Base-by-base conservation (phyloP, 2,113 vertebrate genomes). In the Xerus inauris region DNA sequence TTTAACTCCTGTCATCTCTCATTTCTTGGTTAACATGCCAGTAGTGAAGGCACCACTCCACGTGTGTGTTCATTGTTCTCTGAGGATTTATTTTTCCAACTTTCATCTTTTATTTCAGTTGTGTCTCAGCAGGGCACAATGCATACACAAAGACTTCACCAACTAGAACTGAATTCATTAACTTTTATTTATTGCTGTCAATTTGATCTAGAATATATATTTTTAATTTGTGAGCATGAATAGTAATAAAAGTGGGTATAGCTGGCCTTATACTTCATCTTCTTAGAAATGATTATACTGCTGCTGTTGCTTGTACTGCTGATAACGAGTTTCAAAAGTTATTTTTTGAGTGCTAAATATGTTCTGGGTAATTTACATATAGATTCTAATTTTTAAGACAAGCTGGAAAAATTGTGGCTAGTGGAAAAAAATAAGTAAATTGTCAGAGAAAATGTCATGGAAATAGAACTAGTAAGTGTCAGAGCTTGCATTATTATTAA, bases 391-490 rank as follows among this genome's bases (percentile, higher is more conserved):
- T 93, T 93, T 89, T 87, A 80, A 94, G 67, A 47, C 24, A 84
- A 85, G 45, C 45, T 62, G 22, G 14, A 14, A 62, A 97, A 89
- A 45, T 76, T 62, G 26, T 83, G 13, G 35, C 14, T 94, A 72
- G 64, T 87, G 28, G 28, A 92, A 19, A 82, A 82, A 94, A 93
- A 91, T 59, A 95, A 87, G 40, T 77, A 54, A 96, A 92, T 59
- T 51, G 11, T 32, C 67, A 49, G 49, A n/a, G 69, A 73, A 81
- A 57, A 47, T 69, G 49, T 67, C 30, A 67, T 13, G 17, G 54
- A 92, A 76, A 67, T 17, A 12, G 45, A 95, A 82, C 51, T 65
- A 13, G 67, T 92, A 90, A 80, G 30, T 14, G 6, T 82, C 45
- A 87, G 71, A 94, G 32, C 35, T 11, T 77, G 45, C 26, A 72